Base-by-base conservation (phyloP, 2,888 invertebrate genomes). In the Eupelmus urozonus region DNA sequence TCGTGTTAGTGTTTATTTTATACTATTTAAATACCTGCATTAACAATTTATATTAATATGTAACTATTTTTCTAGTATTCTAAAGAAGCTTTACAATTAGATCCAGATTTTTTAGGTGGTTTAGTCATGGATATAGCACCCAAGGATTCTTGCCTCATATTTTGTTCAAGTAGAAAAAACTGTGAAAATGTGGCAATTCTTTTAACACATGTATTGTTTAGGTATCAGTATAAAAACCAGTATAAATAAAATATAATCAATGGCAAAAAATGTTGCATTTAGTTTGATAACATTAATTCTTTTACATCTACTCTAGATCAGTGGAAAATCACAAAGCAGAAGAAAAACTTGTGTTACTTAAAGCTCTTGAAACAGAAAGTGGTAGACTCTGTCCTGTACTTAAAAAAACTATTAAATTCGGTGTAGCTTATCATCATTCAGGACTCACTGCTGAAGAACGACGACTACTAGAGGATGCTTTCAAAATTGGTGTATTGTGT, bases 371-470 rank as follows among this genome's bases (percentile, higher is more conserved):
- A 53, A 91, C 91, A 25, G 96, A 96, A 87, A 51, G 51, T 78
- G 94, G 95, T 13, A 90, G 91, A 65, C 85, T 96, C 1, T 95
- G 94, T 85, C 92, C 93, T 0, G 92, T 93, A 0, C 90, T 98
- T 82, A 89, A 91, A 49, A 91, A 92, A 72, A 94, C 94, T 0
- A 92, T 96, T 71, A 93, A 93, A 27, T 95, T 91, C 90, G 98
- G 98, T 1, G 92, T 99, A 27, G 98, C 96, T 11, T 98, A 95
- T 91, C 99, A 99, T 90, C 98, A 99, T 91, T 95, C 96, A 18
- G 96, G 98, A 0, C 92, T 99, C 59, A 97, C 96, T 2, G 92
- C 92, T 7, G 98, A 97, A 85, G 98, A 99, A 91, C 91, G 98
- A 40, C 92, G 92, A 81, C 91, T 96, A 69, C 91, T 98, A 18